phyloP scores from a whole-genome alignment of 2,888 invertebrate species.

The Ophion ventricosus region DNA sequence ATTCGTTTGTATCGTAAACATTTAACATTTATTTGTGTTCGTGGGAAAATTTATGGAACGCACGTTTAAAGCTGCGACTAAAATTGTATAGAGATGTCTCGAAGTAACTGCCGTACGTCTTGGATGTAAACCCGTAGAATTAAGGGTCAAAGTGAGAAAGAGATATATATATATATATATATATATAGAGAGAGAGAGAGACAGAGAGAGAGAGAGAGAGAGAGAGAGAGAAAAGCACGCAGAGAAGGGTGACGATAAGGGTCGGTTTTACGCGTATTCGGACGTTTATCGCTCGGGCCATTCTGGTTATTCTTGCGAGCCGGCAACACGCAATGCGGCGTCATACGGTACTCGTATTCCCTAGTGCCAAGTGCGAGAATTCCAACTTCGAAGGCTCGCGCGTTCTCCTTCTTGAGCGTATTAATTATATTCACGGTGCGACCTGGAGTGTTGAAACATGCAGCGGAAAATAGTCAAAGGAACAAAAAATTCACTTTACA shows the following conservation, averaged over 20 bases:
- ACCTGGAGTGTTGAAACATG: slow-evolving; percentile 68
- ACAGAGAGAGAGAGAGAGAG: no score
- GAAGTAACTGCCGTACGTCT: slow-evolving; percentile 24
- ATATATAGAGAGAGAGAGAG: no score
- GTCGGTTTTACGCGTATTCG: slow-evolving; percentile 75
- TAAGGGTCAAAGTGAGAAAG: no score
- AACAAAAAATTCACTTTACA: slow-evolving; percentile 14
- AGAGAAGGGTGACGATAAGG: slow-evolving; percentile 59
- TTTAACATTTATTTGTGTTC: neutral
- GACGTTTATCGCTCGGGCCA: slow-evolving; percentile 73
- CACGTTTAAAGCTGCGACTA: neutral
- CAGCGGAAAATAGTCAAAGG: slow-evolving; percentile 15
- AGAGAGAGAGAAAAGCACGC: slow-evolving; percentile 60
- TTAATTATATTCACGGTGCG: slow-evolving; percentile 63
- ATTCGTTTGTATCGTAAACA: neutral
- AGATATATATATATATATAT: no score
- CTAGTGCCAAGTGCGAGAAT: slow-evolving; percentile 64
- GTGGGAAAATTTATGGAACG: slow-evolving; percentile 38
- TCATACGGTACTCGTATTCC: slow-evolving; percentile 70
- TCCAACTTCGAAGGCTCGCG: slow-evolving; percentile 67
- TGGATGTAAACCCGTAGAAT: neutral
- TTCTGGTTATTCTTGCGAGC: slow-evolving; percentile 50
- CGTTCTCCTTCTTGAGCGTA: slow-evolving; percentile 21
- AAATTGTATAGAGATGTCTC: slow-evolving; percentile 51
- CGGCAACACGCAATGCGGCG: slow-evolving; percentile 72